Evolutionary conservation across 2,797 vertebrate species (phyloP), one percentile per base, ranked within the genome.

Genomic region (Pristis pectinata): DNA sequence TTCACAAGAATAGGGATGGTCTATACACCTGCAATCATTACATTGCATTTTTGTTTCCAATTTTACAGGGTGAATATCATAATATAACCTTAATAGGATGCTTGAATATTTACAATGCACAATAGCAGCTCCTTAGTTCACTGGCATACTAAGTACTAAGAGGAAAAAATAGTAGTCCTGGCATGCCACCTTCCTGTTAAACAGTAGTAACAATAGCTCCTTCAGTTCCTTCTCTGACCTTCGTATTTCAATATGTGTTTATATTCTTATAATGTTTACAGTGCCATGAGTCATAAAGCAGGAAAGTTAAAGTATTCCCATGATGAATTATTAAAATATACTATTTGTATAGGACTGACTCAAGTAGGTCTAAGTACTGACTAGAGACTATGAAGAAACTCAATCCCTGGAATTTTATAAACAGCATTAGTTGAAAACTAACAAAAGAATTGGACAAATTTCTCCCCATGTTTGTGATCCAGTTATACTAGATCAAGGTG

Each of bases 311-410:
- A 94, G 41, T 72, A 74, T 76, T 24, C 70, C 4, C 27, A n/a
- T n/a, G 67, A 76, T 41, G 94, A 74, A 76, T 94, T 15, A 76
- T 76, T 76, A 76, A 94, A 94, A 94, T n/a, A 53, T 56, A 53
- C 70, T 44, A 56, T 53, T 56, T 49, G 70, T 76, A 30, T 11
- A 94, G 49, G 44, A 34, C 30, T 76, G 70, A 76, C 70, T 67
- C 9, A 94, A 76, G 24, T 94, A 74, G 44, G 15, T 94, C 13
- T 34, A 7, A 24, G 11, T 67, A 93, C 37, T 15, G 37, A 76
- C 17, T 53, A 70, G 72, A n/a, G 30, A 94, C 72, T 5, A 15
- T 13, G 30, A 94, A 56, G 92, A 4, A 94, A 94, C 72, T 74
- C 67, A 44, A 9, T 34, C 44, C 67, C 92, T 94, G 30, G 67